phyloP scores from a whole-genome alignment of 2,888 invertebrate species.

The Poecilobothrus nobilitatus region DNA sequence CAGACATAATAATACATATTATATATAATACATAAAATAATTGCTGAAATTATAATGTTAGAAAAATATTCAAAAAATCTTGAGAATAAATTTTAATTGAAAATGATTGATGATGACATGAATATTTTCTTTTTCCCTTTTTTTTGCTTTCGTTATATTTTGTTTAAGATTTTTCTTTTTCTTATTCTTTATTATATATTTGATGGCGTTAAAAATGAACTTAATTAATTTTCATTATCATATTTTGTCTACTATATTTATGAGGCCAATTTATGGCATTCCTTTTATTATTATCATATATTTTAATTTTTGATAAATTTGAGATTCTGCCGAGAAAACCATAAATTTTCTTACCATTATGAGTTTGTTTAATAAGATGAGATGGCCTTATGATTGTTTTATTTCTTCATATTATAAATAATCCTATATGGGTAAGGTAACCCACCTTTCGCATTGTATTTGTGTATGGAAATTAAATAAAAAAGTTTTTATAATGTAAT shows the following conservation, averaged over 20 bases:
- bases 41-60: not conserved
- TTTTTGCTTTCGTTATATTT: not conserved
- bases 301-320: too few relatives aligned
- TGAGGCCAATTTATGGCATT: not conserved
- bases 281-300: too few relatives aligned
- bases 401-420: too few relatives aligned
- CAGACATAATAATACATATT: not conserved
- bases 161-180: too few relatives aligned
- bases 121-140: constrained; percentile 13
- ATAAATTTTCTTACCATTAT: too few relatives aligned
- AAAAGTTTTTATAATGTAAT: too few relatives aligned
- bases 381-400: too few relatives aligned
- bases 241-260: constrained; percentile 1
- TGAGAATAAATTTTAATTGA: constrained; percentile 18
- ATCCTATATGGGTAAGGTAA: too few relatives aligned
- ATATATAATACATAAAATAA: constrained; percentile 8
- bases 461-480: too few relatives aligned
- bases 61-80: not conserved
- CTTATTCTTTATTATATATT: constrained; percentile 5
- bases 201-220: constrained; percentile 12
- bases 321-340: too few relatives aligned
- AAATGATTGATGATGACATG: constrained; percentile 23
- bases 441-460: too few relatives aligned
- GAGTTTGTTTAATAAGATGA: too few relatives aligned
- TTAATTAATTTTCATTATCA: constrained; percentile 24